phyloP scores from a whole-genome alignment of 2,113 vertebrate species.

The Scophthalmus maximus region DNA sequence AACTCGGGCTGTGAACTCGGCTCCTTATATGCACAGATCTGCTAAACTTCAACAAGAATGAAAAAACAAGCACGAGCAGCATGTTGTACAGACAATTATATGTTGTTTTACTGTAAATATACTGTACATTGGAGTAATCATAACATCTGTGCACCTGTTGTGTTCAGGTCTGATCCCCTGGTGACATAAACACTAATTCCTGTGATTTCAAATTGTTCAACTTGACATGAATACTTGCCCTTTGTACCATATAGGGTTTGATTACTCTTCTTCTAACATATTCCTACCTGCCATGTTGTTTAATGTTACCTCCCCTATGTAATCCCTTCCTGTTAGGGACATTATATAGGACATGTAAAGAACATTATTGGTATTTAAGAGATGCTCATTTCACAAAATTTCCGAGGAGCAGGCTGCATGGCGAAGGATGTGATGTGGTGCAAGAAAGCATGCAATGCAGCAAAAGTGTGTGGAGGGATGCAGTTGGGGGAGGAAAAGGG shows the following conservation, averaged over 20 bases:
- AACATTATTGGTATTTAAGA: background rate
- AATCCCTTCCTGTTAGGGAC: slow-evolving; percentile 1
- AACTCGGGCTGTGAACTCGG: no score
- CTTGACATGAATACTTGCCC: background rate
- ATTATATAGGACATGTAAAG: background rate
- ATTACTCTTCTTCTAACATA: background rate
- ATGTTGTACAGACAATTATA: no score
- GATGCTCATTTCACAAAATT: slow-evolving; percentile 59
- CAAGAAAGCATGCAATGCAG: slow-evolving; percentile 10
- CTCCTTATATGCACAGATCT: no score
- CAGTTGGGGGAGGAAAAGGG: background rate
- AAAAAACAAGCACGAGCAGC: no score
- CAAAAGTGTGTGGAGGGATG: slow-evolving; percentile 6
- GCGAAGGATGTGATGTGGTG: background rate
- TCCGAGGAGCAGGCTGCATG: slow-evolving; percentile 14
- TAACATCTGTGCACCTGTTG: no score
- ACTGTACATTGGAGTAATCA: no score
- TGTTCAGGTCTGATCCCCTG: background rate
- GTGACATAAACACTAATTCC: background rate
- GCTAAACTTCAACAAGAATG: no score
- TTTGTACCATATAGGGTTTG: background rate
- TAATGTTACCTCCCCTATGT: background rate
- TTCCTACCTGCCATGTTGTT: background rate
- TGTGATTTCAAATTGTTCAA: background rate
- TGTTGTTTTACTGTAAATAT: no score